Conservation (phyloP, 2,888 invertebrate species). For the Pterostichus madidus region DNA sequence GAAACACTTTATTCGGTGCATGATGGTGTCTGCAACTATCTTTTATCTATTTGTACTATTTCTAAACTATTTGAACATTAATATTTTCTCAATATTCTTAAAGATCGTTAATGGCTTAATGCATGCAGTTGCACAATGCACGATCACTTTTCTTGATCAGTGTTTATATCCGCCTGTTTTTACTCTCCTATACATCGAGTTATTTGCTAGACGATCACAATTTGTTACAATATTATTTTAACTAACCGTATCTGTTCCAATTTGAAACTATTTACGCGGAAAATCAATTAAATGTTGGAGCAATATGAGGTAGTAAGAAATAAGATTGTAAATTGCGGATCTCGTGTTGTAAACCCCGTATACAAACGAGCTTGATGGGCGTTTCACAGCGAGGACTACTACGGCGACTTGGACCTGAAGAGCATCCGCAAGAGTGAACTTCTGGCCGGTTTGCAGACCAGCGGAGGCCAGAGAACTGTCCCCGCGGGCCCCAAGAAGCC, state of each 20-base stretch:
- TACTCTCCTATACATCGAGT: too few relatives aligned
- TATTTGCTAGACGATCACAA: too few relatives aligned
- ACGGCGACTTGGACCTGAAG: conserved; percentile 96
- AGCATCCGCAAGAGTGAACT: conserved; percentile 96
- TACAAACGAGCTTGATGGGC: conserved; percentile 52
- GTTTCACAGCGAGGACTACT: conserved; percentile 96
- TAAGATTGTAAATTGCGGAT: too few relatives aligned
- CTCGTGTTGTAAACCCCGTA: not conserved
- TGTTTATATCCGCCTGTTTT: not conserved
- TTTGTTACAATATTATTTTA: too few relatives aligned
- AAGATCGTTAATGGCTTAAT: conserved; percentile 3
- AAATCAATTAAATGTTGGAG: too few relatives aligned
- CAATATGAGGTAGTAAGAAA: too few relatives aligned
- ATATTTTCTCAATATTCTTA: not conserved
- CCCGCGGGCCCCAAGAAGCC: conserved; percentile 75
- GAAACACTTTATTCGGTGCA: conserved; percentile 45
- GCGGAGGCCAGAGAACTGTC: conserved; percentile 80
- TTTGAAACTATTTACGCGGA: too few relatives aligned
- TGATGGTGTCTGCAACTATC: conserved; percentile 49
- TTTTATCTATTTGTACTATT: conserved; percentile 34
- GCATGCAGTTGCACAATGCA: conserved; percentile 48
- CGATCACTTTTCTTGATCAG: conserved; percentile 3
- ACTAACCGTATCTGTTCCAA: too few relatives aligned
- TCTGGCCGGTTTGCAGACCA: conserved; percentile 87
- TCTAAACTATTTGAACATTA: conserved; percentile 16